Percentiles rank a stretch among this genome's conserved stretches.
Conservation (phyloP, 2,113 vertebrate genomes). For the Vidua macroura region DNA sequence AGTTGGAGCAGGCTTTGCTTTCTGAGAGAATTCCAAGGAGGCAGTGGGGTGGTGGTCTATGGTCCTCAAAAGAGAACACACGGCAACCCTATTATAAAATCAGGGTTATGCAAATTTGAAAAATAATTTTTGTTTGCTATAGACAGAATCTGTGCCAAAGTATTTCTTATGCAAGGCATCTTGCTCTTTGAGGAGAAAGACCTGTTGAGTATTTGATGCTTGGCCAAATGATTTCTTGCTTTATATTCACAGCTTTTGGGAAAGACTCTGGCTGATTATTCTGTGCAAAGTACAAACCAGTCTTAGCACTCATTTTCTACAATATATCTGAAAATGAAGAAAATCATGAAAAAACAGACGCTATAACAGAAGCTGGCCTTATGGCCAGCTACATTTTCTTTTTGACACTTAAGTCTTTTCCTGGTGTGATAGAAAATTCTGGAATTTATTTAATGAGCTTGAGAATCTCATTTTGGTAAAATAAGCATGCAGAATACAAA, state of each 20-base stretch:
- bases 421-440: conserved; percentile 11
- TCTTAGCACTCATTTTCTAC: not conserved
- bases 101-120: not conserved
- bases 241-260: conserved; percentile 55
- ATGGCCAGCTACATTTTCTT: conserved; percentile 16
- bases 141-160: not conserved
- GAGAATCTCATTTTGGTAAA: conserved; percentile 29
- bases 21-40: not conserved
- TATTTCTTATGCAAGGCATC: conserved; percentile 6
- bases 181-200: conserved; percentile 13
- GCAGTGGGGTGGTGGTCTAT: fast-evolving
- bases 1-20: not conserved
- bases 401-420: conserved; percentile 20
- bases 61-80: not conserved
- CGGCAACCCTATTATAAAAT: not conserved
- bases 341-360: conserved; percentile 25
- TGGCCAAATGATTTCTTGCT: conserved; percentile 55
- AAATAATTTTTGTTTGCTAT: not conserved
- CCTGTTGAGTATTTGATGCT: conserved; percentile 43
- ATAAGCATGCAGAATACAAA: conserved; percentile 19
- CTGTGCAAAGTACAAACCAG: conserved; percentile 19
- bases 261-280: conserved; percentile 34
- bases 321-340: conserved; percentile 19
- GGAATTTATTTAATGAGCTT: conserved; percentile 49
- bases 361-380: conserved; percentile 57